Evolutionary conservation across 2,113 vertebrate genomes (phyloP).

Genomic region (Cricetomys ansorgei): DNA sequence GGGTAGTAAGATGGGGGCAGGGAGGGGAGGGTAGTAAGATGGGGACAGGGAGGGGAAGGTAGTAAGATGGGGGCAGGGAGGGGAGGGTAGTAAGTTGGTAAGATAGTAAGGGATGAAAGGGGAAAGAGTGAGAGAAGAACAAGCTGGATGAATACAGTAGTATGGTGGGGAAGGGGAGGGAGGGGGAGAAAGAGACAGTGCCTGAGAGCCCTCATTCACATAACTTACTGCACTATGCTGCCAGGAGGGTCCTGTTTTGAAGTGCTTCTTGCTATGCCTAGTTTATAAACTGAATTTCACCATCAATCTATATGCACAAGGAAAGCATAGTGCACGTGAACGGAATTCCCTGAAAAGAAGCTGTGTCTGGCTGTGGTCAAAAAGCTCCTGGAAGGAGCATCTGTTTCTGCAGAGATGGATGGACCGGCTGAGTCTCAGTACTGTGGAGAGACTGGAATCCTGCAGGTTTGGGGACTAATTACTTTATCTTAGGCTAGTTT

Average conservation of each 20-base stretch:
- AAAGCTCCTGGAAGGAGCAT: not conserved
- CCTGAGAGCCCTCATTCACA: not conserved
- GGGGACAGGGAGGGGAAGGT: not conserved
- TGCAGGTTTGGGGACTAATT: not conserved
- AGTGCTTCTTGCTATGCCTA: not conserved
- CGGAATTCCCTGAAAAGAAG: not conserved
- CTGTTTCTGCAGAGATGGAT: not conserved
- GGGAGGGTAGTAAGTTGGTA: no score
- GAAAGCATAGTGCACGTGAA: not conserved
- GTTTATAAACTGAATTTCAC: not conserved
- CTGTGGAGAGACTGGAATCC: not conserved
- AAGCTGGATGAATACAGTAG: no score
- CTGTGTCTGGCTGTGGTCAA: not conserved
- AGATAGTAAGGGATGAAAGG: no score
- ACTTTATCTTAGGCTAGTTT: not conserved
- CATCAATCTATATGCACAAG: not conserved
- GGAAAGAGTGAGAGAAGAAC: not conserved
- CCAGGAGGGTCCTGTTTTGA: not conserved
- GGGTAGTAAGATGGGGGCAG: no score
- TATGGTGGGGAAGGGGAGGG: fast-evolving
- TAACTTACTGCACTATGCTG: not conserved
- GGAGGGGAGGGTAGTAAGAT: no score
- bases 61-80: no score
- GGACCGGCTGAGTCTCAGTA: not conserved
- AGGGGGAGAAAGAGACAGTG: not conserved